Percentiles rank a stretch among this genome's conserved stretches.
Conservation (phyloP, 2,888 invertebrate genomes). For the Laspeyria flexula region DNA sequence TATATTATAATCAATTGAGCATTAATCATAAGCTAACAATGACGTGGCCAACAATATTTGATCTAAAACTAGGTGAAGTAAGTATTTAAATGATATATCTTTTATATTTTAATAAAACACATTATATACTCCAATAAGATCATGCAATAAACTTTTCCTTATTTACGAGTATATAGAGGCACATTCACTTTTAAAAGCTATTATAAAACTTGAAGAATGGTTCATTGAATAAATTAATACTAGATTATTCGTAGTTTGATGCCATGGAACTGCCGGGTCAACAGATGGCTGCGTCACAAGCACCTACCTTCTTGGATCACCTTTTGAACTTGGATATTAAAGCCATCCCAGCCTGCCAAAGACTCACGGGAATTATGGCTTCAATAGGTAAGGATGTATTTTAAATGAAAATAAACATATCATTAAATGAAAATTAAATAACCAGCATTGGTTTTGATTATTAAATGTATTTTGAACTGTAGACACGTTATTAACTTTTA, state of each 20-base stretch:
- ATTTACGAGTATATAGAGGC: too few species aligned
- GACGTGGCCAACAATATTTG: conserved; percentile 74
- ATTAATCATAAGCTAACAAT: conserved; percentile 53
- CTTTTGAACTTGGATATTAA: conserved; percentile 76
- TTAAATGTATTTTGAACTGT: too few species aligned
- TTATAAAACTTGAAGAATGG: too few species aligned
- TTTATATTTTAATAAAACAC: too few species aligned
- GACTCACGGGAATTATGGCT: conserved; percentile 85
- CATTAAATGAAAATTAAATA: too few species aligned
- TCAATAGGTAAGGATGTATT: conserved; percentile 73
- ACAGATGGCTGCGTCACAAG: conserved; percentile 79
- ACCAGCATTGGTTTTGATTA: too few species aligned
- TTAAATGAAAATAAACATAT: background rate
- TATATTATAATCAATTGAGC: background rate
- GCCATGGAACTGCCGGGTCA: conserved; percentile 79
- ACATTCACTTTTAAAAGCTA: too few species aligned
- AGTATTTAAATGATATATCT: conserved; percentile 23
- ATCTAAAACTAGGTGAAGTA: conserved; percentile 69
- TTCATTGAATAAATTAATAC: too few species aligned
- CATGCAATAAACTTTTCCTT: too few species aligned
- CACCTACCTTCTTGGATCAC: conserved; percentile 79
- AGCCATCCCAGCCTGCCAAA: conserved; percentile 74
- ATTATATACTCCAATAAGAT: too few species aligned
- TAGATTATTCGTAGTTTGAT: conserved; percentile 59
- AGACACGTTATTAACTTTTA: too few species aligned